Base-by-base conservation (phyloP, 2,888 invertebrate genomes). In the Drosophila pseudotakahashii region DNA sequence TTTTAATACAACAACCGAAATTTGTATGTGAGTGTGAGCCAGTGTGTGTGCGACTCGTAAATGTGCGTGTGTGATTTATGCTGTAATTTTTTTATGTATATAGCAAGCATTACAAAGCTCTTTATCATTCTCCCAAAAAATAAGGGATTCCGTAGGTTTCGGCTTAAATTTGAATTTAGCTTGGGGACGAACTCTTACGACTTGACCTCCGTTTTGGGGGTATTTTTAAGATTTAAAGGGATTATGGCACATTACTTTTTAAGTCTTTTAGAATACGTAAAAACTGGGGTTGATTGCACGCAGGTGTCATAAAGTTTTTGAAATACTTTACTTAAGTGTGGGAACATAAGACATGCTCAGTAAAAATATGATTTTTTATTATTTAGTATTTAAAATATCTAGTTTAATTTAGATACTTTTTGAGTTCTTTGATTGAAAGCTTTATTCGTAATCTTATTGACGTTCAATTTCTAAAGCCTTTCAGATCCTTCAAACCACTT, bases 1-100 rank as follows among this genome's bases (percentile, higher is more conserved):
- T 84, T 84, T 88, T 89, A 90, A 87, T 80, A 87, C 81, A 86
- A 64, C 79, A 81, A 66, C 75, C 84, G 55, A 66, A 73, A 62
- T 68, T 63, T 57, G 53, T 58, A 36, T 64, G 58, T 69, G 47
- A 55, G 45, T 58, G 47, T 50, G 5, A 6, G 5, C 26, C 5
- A 26, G 57, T 53, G 66, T 11, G 42, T 36, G 42, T 36, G 63
- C 55, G 70, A 36, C 66, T 59, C 80, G 55, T 82, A 73, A 75
- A 71, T 73, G 77, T 69, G 19, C 41, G 48, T 64, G 68, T 75
- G 76, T 81, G 81, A 82, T 87, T 84, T 84, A 87, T 82, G 82
- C 70, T 79, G 86, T 82, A 84, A 87, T 87, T 78, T 84, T 86
- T 73, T 84, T 73, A 69, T 81, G 80, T 68, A 72, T 85, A 85